Evolutionary conservation across 1,140 invertebrate species (phyloP), one percentile per base, ranked within the genome.

Genomic region (Acromyrmex heyeri): DNA sequence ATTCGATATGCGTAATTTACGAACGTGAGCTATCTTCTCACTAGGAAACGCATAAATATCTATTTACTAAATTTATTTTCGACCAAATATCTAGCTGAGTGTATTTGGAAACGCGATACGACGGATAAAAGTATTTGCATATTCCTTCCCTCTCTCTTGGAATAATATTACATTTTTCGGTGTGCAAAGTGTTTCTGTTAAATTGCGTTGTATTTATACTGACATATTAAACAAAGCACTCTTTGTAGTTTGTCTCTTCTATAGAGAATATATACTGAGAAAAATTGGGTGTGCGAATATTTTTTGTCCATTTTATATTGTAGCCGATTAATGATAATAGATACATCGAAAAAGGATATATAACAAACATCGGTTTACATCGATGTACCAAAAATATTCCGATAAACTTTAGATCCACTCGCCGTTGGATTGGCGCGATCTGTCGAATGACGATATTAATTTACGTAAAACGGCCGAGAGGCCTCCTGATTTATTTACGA

Each of bases 401-500:
- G 24, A 48, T 21, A 82, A 69, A 61, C 5, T 48, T 48, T 24
- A 10, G 24, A 72, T 8, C 1, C 55, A 44, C 8, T 44, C 2
- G 38, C 0, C 21, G 24, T 82, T 30, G 24, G n/a, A 82, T 67
- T 27, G 48, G 8, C 69, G 12, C 24, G 7, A 18, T 8, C 34
- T 59, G n/a, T 1, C 38, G 18, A 82, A 82, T 44, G n/a, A n/a
- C 27, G n/a, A 61, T 18, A 57, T 57, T 75, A 81, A 57, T 70
- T 81, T 81, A 81, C 64, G 55, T 50, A 75, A 83, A 83, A 48
- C 27, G 24, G 7, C 24, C 18, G 79, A 55, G 8, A 30, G 69
- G 44, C 38, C 14, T 62, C 34, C 24, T 75, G 18, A 61, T 27
- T 83, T 73, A 83, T 83, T 70, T 73, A 83, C 55, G 55, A 75